A percentile compares a stretch with the other conserved stretches of the same genome.
phyloP scores from a whole-genome alignment of 2,113 vertebrate species.

The Pituophis catenifer region DNA sequence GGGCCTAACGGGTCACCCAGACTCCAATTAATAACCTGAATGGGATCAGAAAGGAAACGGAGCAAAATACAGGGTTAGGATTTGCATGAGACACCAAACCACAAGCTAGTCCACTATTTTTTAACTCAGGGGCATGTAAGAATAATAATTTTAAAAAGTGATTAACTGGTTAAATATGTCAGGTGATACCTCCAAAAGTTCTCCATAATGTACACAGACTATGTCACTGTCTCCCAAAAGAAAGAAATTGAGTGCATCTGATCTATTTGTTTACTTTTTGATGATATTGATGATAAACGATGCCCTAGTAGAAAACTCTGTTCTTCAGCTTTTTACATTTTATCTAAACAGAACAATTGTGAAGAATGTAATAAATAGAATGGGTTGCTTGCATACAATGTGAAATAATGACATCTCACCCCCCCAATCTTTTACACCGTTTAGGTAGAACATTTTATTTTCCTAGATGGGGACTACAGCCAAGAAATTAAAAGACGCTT shows the following conservation, averaged over 20 bases:
- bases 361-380: neutral
- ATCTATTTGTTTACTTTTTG: neutral
- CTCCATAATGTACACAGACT: neutral
- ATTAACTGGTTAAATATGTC: neutral
- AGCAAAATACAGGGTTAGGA: neutral
- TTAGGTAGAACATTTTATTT: neutral
- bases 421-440: neutral
- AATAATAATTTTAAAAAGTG: neutral
- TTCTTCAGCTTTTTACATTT: neutral
- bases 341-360: neutral
- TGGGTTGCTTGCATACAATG: neutral
- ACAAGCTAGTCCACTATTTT: neutral
- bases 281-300: too few species aligned
- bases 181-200: neutral
- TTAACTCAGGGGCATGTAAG: neutral
- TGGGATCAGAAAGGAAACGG: neutral
- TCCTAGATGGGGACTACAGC: too few species aligned
- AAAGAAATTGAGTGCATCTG: neutral
- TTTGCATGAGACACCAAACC: neutral
- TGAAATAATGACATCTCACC: neutral
- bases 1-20: neutral
- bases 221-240: neutral
- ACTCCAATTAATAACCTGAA: neutral
- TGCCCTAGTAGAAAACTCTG: neutral
- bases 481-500: too few species aligned